Conservation (phyloP, 2,113 vertebrate species). For the Corapipo altera region DNA sequence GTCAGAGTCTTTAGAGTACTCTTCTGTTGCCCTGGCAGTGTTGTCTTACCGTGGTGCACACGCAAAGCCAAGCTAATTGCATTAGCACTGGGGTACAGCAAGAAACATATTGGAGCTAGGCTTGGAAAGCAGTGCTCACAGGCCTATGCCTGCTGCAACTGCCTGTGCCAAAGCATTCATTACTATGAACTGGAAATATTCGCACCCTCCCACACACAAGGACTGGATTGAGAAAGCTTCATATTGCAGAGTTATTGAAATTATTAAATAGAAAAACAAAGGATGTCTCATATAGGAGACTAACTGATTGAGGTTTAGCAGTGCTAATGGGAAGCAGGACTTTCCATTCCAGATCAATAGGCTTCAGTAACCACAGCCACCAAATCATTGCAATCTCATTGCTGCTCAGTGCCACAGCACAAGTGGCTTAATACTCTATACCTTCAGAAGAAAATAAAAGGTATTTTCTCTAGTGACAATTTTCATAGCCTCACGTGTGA, state of each 20-base stretch:
- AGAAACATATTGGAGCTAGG: neutral
- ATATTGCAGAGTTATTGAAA: conserved; percentile 50
- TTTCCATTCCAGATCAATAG: neutral
- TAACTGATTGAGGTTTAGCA: neutral
- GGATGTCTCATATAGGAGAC: neutral
- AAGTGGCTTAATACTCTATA: neutral
- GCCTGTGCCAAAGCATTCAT: conserved; percentile 49
- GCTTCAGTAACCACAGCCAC: neutral
- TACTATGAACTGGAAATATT: conserved; percentile 62
- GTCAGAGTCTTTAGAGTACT: neutral
- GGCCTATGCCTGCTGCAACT: neutral
- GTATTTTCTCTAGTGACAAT: neutral
- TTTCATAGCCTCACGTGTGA: neutral
- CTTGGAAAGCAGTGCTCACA: neutral
- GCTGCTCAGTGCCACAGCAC: neutral
- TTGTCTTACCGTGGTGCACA: neutral
- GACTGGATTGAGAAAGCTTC: conserved; percentile 44
- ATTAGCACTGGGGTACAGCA: neutral
- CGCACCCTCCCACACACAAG: conserved; percentile 57
- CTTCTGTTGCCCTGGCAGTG: neutral
- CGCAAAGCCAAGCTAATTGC: neutral
- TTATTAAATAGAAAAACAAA: conserved; percentile 59
- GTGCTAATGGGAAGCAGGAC: neutral
- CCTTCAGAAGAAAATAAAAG: neutral
- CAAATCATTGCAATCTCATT: neutral